A percentile compares a stretch with the other conserved stretches of the same genome.
Conservation (phyloP, 2,797 vertebrate species). For the Paramormyrops hopkinsi region DNA sequence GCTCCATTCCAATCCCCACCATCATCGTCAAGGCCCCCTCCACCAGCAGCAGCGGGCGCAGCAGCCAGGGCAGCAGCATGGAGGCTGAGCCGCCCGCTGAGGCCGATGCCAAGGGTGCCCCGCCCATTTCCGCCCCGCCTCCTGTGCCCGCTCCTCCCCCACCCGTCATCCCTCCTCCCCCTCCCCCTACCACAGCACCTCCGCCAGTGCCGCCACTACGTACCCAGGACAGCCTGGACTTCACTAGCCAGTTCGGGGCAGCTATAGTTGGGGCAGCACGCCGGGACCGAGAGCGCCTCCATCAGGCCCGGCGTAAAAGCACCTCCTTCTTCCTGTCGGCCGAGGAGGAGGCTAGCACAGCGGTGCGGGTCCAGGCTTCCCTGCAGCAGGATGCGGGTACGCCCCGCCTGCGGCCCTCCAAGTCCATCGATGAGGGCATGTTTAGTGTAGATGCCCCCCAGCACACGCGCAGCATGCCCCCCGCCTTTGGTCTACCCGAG, state of each 20-base stretch:
- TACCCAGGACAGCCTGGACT: conserved; percentile 71
- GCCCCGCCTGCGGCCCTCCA: conserved; percentile 78
- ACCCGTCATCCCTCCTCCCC: conserved; percentile 53
- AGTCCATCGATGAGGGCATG: conserved; percentile 89
- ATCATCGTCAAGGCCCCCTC: conserved; percentile 91
- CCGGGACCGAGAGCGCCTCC: conserved; percentile 69
- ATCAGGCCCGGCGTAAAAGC: conserved; percentile 77
- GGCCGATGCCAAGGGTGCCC: conserved; percentile 58
- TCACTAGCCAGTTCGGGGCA: conserved; percentile 81
- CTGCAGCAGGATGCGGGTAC: conserved; percentile 52
- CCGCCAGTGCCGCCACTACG: conserved; percentile 60
- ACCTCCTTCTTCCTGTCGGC: conserved; percentile 87
- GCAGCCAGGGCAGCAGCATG: conserved; percentile 89
- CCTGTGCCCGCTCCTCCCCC: conserved; percentile 43
- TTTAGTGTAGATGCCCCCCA: conserved; percentile 82
- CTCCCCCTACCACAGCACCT: conserved; percentile 54
- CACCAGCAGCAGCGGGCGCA: conserved; percentile 88
- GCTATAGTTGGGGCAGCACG: conserved; percentile 69
- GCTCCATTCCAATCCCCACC: conserved; percentile 86
- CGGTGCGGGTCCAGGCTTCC: conserved; percentile 45
- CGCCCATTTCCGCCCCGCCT: conserved; percentile 66
- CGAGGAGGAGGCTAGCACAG: conserved; percentile 64
- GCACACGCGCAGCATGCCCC: conserved; percentile 73
- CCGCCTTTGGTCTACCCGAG: conserved; percentile 67
- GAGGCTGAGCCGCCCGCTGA: conserved; percentile 65